Evolutionary conservation across 2,797 vertebrate species (phyloP).

Genomic region (Todus mexicanus): DNA sequence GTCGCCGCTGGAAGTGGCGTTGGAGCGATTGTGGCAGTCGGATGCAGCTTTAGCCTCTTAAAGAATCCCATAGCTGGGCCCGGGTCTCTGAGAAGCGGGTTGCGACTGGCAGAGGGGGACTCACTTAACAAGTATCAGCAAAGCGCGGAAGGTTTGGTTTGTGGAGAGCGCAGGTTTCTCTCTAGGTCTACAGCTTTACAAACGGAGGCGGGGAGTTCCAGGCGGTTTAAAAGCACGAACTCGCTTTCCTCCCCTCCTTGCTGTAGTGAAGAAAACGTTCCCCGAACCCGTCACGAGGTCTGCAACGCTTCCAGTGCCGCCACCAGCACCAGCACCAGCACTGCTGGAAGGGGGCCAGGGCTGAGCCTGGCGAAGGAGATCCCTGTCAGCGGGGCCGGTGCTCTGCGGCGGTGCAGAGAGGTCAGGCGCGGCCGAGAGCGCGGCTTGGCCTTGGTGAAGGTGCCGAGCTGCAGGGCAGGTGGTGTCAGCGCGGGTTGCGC

Average conservation of each 20-base stretch:
- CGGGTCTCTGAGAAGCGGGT: not conserved
- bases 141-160: not conserved
- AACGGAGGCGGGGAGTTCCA: not conserved
- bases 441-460: not conserved
- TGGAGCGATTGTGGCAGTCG: not conserved
- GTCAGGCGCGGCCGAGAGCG: not conserved
- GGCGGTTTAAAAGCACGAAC: not conserved
- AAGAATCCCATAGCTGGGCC: not conserved
- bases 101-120: not conserved
- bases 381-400: not conserved
- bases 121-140: not conserved
- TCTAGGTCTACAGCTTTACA: not conserved
- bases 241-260: not conserved
- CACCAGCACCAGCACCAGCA: too few relatives aligned
- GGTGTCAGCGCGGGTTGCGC: not conserved
- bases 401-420: not conserved
- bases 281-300: not conserved
- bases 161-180: not conserved
- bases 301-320: not conserved
- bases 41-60: not conserved
- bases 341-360: too few relatives aligned
- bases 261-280: not conserved
- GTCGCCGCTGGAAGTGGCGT: not conserved
- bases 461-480: not conserved
- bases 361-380: not conserved